phyloP scores from a whole-genome alignment of 1,140 invertebrate genomes.

The Trissolcus basalis region DNA sequence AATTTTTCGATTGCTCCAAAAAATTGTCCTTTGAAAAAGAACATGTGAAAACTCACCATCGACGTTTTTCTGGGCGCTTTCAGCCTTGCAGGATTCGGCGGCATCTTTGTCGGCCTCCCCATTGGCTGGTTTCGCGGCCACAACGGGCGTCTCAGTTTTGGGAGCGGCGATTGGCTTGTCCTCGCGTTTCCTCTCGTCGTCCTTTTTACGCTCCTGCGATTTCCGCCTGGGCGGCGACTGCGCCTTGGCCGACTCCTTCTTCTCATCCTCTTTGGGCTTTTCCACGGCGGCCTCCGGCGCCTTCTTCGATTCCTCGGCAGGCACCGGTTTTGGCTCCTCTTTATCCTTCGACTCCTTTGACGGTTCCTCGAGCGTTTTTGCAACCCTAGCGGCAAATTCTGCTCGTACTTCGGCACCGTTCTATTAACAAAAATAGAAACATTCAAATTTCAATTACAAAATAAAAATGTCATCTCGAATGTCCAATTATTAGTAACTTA shows the following conservation, averaged over 20 bases:
- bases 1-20: too few relatives aligned
- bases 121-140: constrained; percentile 57
- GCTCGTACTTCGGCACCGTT: constrained; percentile 65
- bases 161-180: constrained; percentile 55
- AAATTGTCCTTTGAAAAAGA: too few relatives aligned
- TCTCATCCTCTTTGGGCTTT: constrained; percentile 41
- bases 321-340: not conserved
- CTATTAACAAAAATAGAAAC: constrained; percentile 68
- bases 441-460: constrained; percentile 65
- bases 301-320: not conserved
- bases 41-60: constrained; percentile 70
- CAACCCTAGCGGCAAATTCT: constrained; percentile 69
- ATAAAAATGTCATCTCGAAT: too few relatives aligned
- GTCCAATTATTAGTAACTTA: too few relatives aligned
- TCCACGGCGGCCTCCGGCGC: not conserved
- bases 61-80: constrained; percentile 54
- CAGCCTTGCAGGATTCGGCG: constrained; percentile 51
- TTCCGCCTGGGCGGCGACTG: constrained; percentile 68
- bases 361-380: constrained; percentile 65
- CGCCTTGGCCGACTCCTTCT: constrained; percentile 44
- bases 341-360: constrained; percentile 18
- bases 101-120: constrained; percentile 61
- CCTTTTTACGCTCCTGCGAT: constrained; percentile 55
- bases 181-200: constrained; percentile 64
- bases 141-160: constrained; percentile 36